Base-by-base conservation (phyloP, 2,797 vertebrate species). In the Limosa lapponica region DNA sequence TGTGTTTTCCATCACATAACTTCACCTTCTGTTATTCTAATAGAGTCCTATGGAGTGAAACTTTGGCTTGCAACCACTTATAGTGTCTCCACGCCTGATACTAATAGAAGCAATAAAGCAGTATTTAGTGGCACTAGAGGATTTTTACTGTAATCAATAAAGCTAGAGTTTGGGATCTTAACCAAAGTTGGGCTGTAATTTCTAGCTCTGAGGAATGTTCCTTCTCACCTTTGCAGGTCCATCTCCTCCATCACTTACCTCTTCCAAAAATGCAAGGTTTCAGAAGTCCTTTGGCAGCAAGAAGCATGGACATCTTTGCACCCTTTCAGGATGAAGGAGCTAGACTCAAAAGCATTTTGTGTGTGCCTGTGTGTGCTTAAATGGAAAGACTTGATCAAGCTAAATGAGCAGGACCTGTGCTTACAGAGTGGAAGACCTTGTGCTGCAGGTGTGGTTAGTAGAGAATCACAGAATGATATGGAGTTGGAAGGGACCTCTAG, bases 211-310 rank as follows among this genome's bases (percentile, higher is more conserved):
- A 88, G 69, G 59, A 78, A 57, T 23, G 18, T 8, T 88, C 28
- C 55, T 87, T 70, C 79, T 94, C 62, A 94, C 75, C 49, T 95
- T 86, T 86, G 39, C 52, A 78, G 44, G 49, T 78, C 82, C 49
- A 46, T 17, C 48, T 86, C 37, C 13, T 75, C 17, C 0, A 0
- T 34, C 61, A 90, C 94, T 91, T 96, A 93, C 94, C 90, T 95
- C 44, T 83, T 87, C 44, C 39, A 36, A 72, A 90, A 83, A 41
- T 18, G 6, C 37, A 82, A 69, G 30, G 27, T 39, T 70, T 64
- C 4, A 0, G 48, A 20, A 71, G 24, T 83, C 37, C 57, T 71
- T 67, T 25, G 23, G 57, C 72, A 81, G 18, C 44, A 85, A 73
- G 72, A 84, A 62, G 32, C 59, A 51, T 0, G 1, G 44, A 11